Base-by-base conservation (phyloP, 53 echinoderm and acorn worm genomes). In the Patiria pectinifera region DNA sequence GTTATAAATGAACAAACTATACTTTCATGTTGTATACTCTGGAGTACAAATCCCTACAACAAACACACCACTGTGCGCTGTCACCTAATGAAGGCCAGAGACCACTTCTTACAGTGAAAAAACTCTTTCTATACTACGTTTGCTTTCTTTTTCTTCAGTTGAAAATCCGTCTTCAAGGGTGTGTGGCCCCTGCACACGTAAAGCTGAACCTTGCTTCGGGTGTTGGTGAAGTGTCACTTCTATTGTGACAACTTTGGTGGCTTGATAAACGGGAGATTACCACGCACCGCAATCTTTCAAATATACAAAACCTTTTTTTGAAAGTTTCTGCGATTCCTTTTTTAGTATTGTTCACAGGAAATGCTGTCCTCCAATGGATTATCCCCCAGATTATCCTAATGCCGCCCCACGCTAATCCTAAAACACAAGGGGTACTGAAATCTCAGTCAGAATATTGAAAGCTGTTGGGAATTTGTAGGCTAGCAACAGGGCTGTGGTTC, bases 141-240 rank as follows among this genome's bases (percentile, higher is more conserved):
- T 80, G 44, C 81, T 80, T 80, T 80, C 45, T 80, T 18, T 21
- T 22, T 19, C 48, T 19, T 3, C 19, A 45, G 58, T 19, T 49
- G 19, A 85, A 85, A 85, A 85, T 85, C 85, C 47, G 26, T 85
- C 69, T 85, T 66, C 85, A 85, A 85, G 85, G 85, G 85, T 66
- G 66, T 43, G 18, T 25, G 26, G 81, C 48, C 45, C 60, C 22
- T 11, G 83, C 83, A 82, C 49, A 48, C 46, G 12, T 35, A 35
- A 35, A 35, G 35, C 35, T 35, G 35, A 35, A 35, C 35, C 60
- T 60, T 60, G 60, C 60, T 60, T 18, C 8, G 53, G 83, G 60
- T 59, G 53, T 53, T 59, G 83, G 43, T 25, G 7, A 85, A 47
- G 61, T 24, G 25, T 66, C 66, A 43, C 25, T 46, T 18, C 72